These are phyloP conservation scores for Oxygymnocypris stewartii DNA, from an alignment of 2,113 vertebrate species.

Conservation along the genomic window DNA sequence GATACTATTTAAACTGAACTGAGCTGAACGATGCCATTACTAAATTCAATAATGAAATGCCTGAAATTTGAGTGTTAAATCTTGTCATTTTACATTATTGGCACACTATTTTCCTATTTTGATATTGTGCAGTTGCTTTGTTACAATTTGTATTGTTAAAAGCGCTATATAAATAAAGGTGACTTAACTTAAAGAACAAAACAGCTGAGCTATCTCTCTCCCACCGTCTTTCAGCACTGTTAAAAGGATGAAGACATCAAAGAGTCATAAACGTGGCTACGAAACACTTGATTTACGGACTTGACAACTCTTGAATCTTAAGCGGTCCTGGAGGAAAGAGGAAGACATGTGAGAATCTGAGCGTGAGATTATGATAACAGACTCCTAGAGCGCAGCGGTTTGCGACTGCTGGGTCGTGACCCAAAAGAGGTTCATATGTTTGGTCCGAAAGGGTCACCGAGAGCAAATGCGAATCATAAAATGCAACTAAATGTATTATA, in stretches of 20 bases:
- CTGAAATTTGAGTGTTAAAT: no score
- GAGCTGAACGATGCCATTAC: no score
- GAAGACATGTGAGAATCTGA: constrained; percentile 4
- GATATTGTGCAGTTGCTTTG: no score
- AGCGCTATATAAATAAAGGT: no score
- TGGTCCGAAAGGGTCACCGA: background rate
- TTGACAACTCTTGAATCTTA: constrained; percentile 48
- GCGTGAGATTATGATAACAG: constrained; percentile 48
- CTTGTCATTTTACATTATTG: no score
- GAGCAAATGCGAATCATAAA: background rate
- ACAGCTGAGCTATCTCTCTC: constrained; percentile 61
- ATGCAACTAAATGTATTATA: background rate
- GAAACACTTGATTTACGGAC: constrained; percentile 66
- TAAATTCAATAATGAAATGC: no score
- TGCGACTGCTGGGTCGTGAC: background rate
- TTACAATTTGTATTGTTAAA: no score
- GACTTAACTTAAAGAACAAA: constrained; percentile 55
- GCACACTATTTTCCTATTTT: no score
- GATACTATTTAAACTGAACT: no score
- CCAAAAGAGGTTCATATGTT: background rate
- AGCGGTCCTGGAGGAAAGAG: constrained; percentile 18
- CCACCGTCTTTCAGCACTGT: constrained; percentile 49
- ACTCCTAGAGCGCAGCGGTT: constrained; percentile 16
- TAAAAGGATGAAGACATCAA: constrained; percentile 62
- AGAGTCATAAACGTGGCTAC: constrained; percentile 60